These are phyloP conservation scores for Pseudachorutes palmiensis DNA, from an alignment of 1,140 invertebrate species.

Conservation along the genomic window DNA sequence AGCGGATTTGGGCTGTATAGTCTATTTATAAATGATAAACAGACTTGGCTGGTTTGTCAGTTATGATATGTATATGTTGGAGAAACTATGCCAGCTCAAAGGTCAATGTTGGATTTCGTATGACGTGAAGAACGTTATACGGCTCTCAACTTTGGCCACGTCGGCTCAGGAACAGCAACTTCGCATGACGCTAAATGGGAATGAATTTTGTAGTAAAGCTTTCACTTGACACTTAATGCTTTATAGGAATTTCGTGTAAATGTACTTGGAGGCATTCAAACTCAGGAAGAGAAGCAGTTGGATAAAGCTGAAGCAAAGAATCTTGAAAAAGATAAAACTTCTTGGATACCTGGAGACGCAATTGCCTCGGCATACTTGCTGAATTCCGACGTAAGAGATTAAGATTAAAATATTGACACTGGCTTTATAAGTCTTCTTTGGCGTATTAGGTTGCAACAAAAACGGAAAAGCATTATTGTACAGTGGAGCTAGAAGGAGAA, in stretches of 20 bases:
- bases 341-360: not conserved
- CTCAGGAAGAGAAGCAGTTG: slow-evolving; percentile 1
- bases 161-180: no score
- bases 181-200: no score
- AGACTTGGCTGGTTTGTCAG: not conserved
- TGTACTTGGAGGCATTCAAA: slow-evolving; percentile 10
- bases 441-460: not conserved
- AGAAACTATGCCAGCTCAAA: no score
- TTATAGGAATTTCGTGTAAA: slow-evolving; percentile 11
- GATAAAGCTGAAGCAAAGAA: slow-evolving; percentile 6
- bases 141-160: no score
- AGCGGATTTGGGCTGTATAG: no score
- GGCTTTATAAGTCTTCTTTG: not conserved
- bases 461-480: not conserved
- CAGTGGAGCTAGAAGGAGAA: not conserved
- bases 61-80: no score
- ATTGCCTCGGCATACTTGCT: not conserved
- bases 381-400: not conserved
- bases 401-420: not conserved
- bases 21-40: not conserved
- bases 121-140: no score
- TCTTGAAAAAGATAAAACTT: not conserved
- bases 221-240: no score
- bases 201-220: no score
- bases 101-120: no score